Base-by-base conservation (phyloP, 2,888 invertebrate species). In the Spilosoma lubricipeda region DNA sequence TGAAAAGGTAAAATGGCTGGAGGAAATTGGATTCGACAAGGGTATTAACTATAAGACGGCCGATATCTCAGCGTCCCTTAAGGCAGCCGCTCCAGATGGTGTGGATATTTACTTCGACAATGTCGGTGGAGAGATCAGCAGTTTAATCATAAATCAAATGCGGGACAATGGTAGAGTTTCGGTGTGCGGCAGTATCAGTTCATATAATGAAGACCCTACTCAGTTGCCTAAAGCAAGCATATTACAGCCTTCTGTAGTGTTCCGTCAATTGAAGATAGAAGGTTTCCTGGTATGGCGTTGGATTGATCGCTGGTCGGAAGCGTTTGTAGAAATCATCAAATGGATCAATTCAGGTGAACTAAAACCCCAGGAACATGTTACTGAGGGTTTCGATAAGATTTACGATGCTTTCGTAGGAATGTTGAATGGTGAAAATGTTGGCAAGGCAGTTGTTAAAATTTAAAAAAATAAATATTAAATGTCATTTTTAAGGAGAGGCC, bases 51-150 rank as follows among this genome's bases (percentile, higher is more conserved):
- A 98, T 90, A 98, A 98, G 89, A 97, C 95, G 5, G 95, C 91
- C 5, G 90, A 97, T 83, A 82, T 97, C 27, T 85, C 89, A 0
- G 87, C 93, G 67, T 96, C 96, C 27, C 90, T 98, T 30, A 96
- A 96, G 76, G 93, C 96, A 89, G 96, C 95, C 65, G 93, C 82
- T 11, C 84, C 80, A 4, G 27, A 77, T 1, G 97, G 97, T 11
- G 91, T 98, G 0, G 97, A 98, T 87, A 97, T 97, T 85, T 98
- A 97, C 87, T 98, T 97, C 87, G 98, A 98, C 87, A 98, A 97
- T 88, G 97, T 97, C 20, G 97, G 97, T 30, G 97, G 97, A 18
- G 96, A 96, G 71, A 92, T 97, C 30, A 96, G 97, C 52, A 94
- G 94, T 69, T 88, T 90, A 1, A 95, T 97, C 8, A 91, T 97